Percentiles rank a stretch among this genome's conserved stretches.
These are phyloP conservation scores for Colaptes auratus DNA, from an alignment of 2,113 vertebrate species.

Conservation along the genomic window DNA sequence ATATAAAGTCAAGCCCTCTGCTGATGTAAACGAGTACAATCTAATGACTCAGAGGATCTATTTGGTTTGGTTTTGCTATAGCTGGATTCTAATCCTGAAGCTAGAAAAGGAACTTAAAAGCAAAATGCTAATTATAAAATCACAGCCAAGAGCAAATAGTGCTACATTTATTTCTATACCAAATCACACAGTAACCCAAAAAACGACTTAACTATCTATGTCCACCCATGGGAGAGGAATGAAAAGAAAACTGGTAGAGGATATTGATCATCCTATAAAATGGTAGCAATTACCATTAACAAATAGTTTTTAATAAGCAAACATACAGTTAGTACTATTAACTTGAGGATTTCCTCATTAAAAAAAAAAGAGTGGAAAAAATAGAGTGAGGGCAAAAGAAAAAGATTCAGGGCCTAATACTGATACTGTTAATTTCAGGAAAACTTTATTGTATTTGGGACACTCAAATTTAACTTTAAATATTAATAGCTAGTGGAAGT, in stretches of 20 bases:
- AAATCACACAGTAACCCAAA: conserved; percentile 7
- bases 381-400: neutral
- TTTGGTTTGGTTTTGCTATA: neutral
- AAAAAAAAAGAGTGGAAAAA: neutral
- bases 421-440: neutral
- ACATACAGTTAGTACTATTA: neutral
- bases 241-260: neutral
- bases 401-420: neutral
- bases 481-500: neutral
- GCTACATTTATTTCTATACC: conserved; percentile 8
- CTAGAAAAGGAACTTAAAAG: conserved; percentile 49
- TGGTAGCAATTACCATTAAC: conserved; percentile 56
- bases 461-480: neutral
- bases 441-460: neutral
- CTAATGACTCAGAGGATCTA: neutral
- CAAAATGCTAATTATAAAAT: conserved; percentile 57
- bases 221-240: conserved; percentile 40
- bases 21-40: neutral
- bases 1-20: neutral
- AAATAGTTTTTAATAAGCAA: conserved; percentile 52
- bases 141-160: conserved; percentile 38
- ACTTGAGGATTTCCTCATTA: neutral
- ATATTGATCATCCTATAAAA: conserved; percentile 51
- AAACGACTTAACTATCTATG: conserved; percentile 39
- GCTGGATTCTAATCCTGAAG: conserved; percentile 28